phyloP scores from a whole-genome alignment of 2,888 invertebrate genomes.

The Nomada fabriciana region DNA sequence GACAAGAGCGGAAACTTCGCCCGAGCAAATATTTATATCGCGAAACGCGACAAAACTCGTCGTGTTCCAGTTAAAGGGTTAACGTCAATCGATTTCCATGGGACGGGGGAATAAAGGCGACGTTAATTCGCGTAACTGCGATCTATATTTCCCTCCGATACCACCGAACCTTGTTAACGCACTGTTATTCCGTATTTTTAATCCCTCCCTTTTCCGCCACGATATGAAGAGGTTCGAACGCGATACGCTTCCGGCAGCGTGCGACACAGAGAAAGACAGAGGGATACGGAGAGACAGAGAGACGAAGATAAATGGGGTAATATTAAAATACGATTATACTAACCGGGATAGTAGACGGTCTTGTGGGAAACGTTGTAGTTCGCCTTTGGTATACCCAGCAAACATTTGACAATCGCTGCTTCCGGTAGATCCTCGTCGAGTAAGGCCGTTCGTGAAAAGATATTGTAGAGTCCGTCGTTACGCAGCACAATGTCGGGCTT shows the following conservation, averaged over 20 bases:
- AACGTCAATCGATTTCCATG: slow-evolving; percentile 22
- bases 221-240: slow-evolving; percentile 22
- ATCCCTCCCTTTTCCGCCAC: neutral
- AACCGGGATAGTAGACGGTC: slow-evolving; percentile 80
- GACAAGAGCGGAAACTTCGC: slow-evolving; percentile 8
- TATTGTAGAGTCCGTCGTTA: slow-evolving; percentile 77
- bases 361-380: slow-evolving; percentile 79
- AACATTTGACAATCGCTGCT: slow-evolving; percentile 78
- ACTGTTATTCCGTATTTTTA: neutral
- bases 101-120: neutral
- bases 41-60: slow-evolving; percentile 1
- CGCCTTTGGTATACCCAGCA: slow-evolving; percentile 79
- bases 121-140: slow-evolving; percentile 21
- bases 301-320: slow-evolving; percentile 40
- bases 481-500: slow-evolving; percentile 74
- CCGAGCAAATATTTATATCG: slow-evolving; percentile 20
- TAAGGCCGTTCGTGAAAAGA: slow-evolving; percentile 77
- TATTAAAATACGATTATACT: slow-evolving; percentile 66
- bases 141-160: neutral
- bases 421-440: slow-evolving; percentile 78
- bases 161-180: neutral
- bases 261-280: slow-evolving; percentile 29
- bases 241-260: slow-evolving; percentile 1
- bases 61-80: slow-evolving; percentile 20
- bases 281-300: slow-evolving; percentile 13